Percentiles rank a stretch among this genome's conserved stretches.
These are phyloP conservation scores for Gortyna flavago DNA, from an alignment of 2,888 invertebrate genomes.

Conservation along the genomic window DNA sequence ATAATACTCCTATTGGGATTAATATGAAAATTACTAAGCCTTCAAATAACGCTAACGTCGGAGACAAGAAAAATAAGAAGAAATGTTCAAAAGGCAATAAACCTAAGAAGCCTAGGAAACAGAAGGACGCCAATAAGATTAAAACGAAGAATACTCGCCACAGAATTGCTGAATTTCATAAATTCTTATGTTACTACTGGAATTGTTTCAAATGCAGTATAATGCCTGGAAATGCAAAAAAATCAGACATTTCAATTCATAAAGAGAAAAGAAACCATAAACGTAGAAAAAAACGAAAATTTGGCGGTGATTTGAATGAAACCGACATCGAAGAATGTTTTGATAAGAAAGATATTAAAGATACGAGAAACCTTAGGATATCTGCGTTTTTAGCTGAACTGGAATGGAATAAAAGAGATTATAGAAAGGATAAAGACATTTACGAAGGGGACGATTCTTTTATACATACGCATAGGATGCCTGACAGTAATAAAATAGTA, in stretches of 20 bases:
- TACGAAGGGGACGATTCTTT: slow-evolving; percentile 27
- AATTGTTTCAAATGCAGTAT: slow-evolving; percentile 56
- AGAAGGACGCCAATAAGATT: slow-evolving; percentile 29
- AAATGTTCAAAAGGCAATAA: slow-evolving; percentile 25
- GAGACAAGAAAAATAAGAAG: slow-evolving; percentile 37
- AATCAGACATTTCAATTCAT: slow-evolving; percentile 27
- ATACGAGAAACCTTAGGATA: slow-evolving; percentile 72
- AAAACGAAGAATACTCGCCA: slow-evolving; percentile 39
- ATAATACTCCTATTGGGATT: slow-evolving; percentile 22
- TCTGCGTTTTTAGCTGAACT: slow-evolving; percentile 72
- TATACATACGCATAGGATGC: neutral
- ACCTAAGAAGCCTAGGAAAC: slow-evolving; percentile 31
- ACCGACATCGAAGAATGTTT: slow-evolving; percentile 33
- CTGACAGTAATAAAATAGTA: slow-evolving; percentile 45
- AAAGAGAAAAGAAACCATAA: slow-evolving; percentile 71
- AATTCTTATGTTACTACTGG: slow-evolving; percentile 66
- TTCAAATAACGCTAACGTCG: slow-evolving; percentile 29
- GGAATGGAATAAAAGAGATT: slow-evolving; percentile 67
- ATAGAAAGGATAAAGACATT: slow-evolving; percentile 19
- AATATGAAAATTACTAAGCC: slow-evolving; percentile 21
- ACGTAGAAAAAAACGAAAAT: slow-evolving; percentile 73
- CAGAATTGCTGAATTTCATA: slow-evolving; percentile 38
- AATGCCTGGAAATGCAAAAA: slow-evolving; percentile 48
- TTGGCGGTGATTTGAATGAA: slow-evolving; percentile 7
- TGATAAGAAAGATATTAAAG: slow-evolving; percentile 62